These are phyloP conservation scores for Turritopsis dohrnii DNA, from an alignment of 30 jellyfish, hydroid and myxozoan species.

Conservation along the genomic window DNA sequence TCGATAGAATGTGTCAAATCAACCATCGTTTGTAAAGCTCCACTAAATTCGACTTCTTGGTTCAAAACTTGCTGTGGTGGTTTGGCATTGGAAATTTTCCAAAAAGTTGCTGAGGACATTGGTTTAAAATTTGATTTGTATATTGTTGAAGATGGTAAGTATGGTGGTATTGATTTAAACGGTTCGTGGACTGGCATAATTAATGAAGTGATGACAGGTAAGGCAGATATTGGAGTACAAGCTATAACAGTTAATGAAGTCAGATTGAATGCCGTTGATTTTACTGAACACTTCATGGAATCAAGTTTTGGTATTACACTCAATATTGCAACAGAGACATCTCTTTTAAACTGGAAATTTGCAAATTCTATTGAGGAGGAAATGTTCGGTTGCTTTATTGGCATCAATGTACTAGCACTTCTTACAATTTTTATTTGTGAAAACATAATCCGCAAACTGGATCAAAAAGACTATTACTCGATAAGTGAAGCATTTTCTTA, in stretches of 20 bases:
- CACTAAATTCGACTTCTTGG: constrained; percentile 5
- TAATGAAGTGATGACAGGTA: background rate
- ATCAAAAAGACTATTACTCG: background rate
- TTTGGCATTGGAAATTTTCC: background rate
- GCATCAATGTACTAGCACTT: background rate
- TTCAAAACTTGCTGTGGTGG: background rate
- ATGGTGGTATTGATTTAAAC: background rate
- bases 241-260: constrained; percentile 2
- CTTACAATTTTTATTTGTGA: background rate
- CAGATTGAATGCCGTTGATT: constrained; percentile 9
- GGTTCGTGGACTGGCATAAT: constrained; percentile 18
- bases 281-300: constrained; percentile 9
- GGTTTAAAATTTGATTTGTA: background rate
- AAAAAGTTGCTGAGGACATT: background rate
- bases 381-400: background rate
- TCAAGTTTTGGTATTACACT: constrained; percentile 5
- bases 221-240: constrained; percentile 16
- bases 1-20: background rate
- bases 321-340: background rate
- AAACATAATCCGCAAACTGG: background rate
- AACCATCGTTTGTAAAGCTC: background rate
- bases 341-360: background rate
- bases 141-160: constrained; percentile 11
- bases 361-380: background rate
- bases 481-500: background rate